phyloP scores from a whole-genome alignment of 2,113 vertebrate species.

The Larimichthys crocea region DNA sequence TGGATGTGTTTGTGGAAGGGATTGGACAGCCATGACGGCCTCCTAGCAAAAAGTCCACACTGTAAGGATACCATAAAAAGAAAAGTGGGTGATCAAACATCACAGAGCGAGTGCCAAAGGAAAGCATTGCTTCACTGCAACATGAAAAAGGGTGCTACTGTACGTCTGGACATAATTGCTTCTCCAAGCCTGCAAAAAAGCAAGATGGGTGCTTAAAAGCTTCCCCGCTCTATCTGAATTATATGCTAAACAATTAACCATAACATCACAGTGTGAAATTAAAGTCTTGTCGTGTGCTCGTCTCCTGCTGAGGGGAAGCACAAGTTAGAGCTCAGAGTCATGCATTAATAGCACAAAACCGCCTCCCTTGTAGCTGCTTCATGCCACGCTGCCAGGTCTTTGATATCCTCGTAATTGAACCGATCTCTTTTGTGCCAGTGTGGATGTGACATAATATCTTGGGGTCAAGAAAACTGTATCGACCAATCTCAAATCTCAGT shows the following conservation, averaged over 20 bases:
- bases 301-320: background rate
- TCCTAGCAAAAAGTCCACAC: background rate
- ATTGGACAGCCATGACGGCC: constrained; percentile 25
- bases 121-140: background rate
- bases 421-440: background rate
- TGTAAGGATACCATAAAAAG: background rate
- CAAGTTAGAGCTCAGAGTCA: background rate
- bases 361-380: background rate
- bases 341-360: constrained; percentile 12
- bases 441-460: constrained; percentile 17
- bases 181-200: background rate
- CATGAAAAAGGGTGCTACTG: background rate
- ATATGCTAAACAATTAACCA: background rate
- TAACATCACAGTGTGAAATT: background rate
- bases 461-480: background rate
- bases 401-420: constrained; percentile 2
- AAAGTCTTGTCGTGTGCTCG: constrained; percentile 2
- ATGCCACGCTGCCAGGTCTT: background rate
- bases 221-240: background rate
- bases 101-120: background rate
- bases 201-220: background rate
- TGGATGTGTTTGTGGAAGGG: background rate
- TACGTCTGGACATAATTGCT: constrained; percentile 1
- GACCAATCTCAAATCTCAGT: background rate
- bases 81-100: constrained; percentile 12